These are phyloP conservation scores for Ptychobarbus kaznakovi DNA, from an alignment of 2,797 vertebrate species.

Conservation along the genomic window DNA sequence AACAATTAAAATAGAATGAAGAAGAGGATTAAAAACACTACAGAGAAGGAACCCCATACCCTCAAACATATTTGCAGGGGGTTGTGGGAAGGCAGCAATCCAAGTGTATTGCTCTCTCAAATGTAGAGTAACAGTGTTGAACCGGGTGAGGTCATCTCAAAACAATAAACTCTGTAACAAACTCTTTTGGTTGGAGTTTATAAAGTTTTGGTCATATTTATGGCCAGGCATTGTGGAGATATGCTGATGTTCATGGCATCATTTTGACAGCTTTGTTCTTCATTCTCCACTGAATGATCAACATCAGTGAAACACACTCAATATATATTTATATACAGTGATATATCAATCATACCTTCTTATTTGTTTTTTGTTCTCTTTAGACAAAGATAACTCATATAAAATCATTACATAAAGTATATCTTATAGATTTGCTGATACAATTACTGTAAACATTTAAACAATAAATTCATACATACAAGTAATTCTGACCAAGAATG, in stretches of 20 bases:
- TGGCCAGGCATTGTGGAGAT: constrained; percentile 59
- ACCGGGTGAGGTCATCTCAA: constrained; percentile 64
- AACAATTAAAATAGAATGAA: constrained; percentile 2
- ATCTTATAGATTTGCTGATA: constrained; percentile 69
- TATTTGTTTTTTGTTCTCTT: not conserved
- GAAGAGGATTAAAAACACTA: not conserved
- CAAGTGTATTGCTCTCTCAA: constrained; percentile 67
- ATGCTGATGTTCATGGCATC: constrained; percentile 36
- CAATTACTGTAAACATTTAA: constrained; percentile 77
- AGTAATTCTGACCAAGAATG: constrained; percentile 60
- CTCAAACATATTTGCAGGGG: constrained; percentile 61
- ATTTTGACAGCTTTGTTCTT: constrained; percentile 22
- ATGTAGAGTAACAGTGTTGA: constrained; percentile 69
- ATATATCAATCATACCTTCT: constrained; percentile 58
- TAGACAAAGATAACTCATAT: constrained; percentile 61
- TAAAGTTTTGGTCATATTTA: constrained; percentile 57
- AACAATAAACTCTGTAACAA: constrained; percentile 62
- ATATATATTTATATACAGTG: constrained; percentile 62
- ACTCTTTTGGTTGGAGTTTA: constrained; percentile 45
- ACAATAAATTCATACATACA: constrained; percentile 61
- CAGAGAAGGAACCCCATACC: not conserved
- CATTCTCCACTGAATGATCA: constrained; percentile 49
- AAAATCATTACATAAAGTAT: constrained; percentile 77
- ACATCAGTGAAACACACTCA: constrained; percentile 60
- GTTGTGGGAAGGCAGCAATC: constrained; percentile 68